Conservation (phyloP, 1,140 invertebrate genomes). For the Palaemon carinicauda region DNA sequence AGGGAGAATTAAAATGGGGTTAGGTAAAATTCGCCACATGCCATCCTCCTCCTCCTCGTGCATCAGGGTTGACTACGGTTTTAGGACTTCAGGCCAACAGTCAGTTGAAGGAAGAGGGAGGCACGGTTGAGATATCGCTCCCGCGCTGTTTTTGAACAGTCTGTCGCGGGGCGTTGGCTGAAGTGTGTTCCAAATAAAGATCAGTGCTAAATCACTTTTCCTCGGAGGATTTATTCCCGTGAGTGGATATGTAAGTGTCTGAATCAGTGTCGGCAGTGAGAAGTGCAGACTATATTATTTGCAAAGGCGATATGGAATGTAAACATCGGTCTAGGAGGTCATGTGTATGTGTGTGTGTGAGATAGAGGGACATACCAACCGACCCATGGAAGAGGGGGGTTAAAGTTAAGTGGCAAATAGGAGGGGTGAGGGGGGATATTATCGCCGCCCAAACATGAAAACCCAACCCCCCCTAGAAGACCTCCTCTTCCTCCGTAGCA, state of each 20-base stretch:
- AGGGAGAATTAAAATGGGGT: background rate
- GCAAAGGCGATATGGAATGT: conserved; percentile 37
- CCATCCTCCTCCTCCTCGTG: conserved; percentile 32
- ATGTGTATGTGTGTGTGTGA: background rate
- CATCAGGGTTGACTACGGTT: conserved; percentile 51
- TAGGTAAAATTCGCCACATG: conserved; percentile 26
- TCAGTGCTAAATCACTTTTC: background rate
- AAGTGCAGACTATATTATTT: background rate
- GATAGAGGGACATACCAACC: background rate
- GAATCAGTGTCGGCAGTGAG: too few species aligned
- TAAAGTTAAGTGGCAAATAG: background rate
- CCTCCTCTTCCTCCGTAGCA: too few species aligned
- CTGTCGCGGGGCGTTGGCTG: background rate
- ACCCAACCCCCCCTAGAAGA: too few species aligned
- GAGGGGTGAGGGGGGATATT: background rate
- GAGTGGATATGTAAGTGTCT: background rate
- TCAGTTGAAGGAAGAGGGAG: conserved; percentile 28
- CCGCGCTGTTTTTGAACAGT: background rate
- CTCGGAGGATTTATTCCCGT: too few species aligned
- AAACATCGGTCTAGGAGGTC: conserved; percentile 3
- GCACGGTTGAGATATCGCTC: background rate
- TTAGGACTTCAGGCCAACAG: conserved; percentile 44
- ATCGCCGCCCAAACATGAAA: too few species aligned
- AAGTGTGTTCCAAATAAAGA: background rate
- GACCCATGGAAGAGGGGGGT: background rate